A percentile compares a stretch with the other conserved stretches of the same genome.
Evolutionary conservation across 2,888 invertebrate species (phyloP).

Genomic region (Synergus itoensis): DNA sequence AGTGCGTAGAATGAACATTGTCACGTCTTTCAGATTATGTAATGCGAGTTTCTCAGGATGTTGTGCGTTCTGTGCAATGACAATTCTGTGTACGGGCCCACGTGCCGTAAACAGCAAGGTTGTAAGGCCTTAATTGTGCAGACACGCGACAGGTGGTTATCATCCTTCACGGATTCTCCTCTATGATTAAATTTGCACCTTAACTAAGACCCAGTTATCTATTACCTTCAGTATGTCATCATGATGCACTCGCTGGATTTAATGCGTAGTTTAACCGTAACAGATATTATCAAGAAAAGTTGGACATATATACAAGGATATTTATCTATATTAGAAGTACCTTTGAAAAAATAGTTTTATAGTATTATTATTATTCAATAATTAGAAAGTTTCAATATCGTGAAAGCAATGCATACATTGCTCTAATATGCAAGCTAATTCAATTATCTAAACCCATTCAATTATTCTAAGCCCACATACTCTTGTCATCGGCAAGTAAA

Average conservation of each 20-base stretch:
- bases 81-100: conserved; percentile 22
- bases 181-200: conserved; percentile 25
- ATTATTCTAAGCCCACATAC: too few species aligned
- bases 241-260: neutral
- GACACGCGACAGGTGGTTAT: conserved; percentile 33
- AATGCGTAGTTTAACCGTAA: conserved; percentile 16
- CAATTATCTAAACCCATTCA: neutral
- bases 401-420: neutral
- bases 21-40: conserved; percentile 7
- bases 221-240: neutral
- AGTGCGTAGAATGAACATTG: neutral
- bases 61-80: neutral
- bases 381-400: neutral
- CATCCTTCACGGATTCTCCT: conserved; percentile 29
- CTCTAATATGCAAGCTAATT: neutral
- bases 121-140: conserved; percentile 35
- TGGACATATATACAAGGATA: neutral
- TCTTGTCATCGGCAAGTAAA: too few species aligned
- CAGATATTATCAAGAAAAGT: neutral
- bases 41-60: conserved; percentile 12
- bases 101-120: conserved; percentile 39
- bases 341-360: neutral
- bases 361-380: neutral
- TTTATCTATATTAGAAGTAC: neutral
- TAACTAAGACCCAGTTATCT: conserved; percentile 10